These are phyloP conservation scores for Chrysogorgia sp. DNA, from an alignment of 92 coral and sea anemone genomes.

Conservation along the genomic window DNA sequence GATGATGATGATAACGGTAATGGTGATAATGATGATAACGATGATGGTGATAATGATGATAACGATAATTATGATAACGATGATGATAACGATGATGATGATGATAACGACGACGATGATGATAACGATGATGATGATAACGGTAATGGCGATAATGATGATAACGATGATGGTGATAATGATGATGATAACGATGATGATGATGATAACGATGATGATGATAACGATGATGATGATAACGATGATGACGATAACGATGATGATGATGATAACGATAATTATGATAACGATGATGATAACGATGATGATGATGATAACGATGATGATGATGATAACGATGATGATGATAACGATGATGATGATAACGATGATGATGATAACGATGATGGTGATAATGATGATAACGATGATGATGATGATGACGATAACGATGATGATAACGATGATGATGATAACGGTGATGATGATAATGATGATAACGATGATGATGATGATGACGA, in stretches of 20 bases:
- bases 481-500: neutral
- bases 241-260: neutral
- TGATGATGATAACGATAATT: neutral
- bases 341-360: neutral
- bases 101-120: neutral
- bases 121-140: neutral
- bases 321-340: neutral
- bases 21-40: neutral
- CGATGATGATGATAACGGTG: neutral
- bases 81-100: neutral
- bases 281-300: neutral
- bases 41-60: no score
- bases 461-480: neutral
- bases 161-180: neutral
- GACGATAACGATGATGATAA: neutral
- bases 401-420: neutral
- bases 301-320: neutral
- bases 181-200: neutral
- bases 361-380: neutral
- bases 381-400: neutral
- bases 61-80: neutral
- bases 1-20: neutral
- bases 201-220: neutral
- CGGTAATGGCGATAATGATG: neutral
- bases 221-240: neutral